A percentile compares a stretch with the other conserved stretches of the same genome.
These are phyloP conservation scores for Diarsia dahlii DNA, from an alignment of 2,888 invertebrate genomes.

Conservation along the genomic window DNA sequence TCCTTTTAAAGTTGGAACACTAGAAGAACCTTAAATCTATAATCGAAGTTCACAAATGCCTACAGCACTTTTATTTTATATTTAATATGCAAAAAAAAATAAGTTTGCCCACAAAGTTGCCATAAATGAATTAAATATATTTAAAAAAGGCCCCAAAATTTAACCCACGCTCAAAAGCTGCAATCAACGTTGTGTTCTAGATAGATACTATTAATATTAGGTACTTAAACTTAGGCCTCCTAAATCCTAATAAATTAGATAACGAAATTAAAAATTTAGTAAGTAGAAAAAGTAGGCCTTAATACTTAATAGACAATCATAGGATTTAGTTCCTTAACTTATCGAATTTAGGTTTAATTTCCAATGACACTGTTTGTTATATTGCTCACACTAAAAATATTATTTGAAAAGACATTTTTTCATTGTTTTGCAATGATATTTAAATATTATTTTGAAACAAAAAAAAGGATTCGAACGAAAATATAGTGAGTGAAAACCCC, in stretches of 20 bases:
- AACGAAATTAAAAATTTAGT: constrained; percentile 60
- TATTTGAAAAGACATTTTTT: constrained; percentile 65
- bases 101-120: constrained; percentile 1
- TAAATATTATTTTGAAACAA: constrained; percentile 7
- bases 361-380: constrained; percentile 39
- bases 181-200: constrained; percentile 34
- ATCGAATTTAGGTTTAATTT: constrained; percentile 56
- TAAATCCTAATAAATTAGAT: constrained; percentile 52
- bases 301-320: constrained; percentile 62
- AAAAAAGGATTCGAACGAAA: constrained; percentile 14
- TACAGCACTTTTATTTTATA: background rate
- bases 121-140: background rate
- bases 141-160: constrained; percentile 10
- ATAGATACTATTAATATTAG: constrained; percentile 46
- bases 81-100: background rate
- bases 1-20: background rate
- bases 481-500: constrained; percentile 24
- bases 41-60: background rate
- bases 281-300: constrained; percentile 63
- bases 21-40: background rate
- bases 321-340: constrained; percentile 52
- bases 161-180: constrained; percentile 35
- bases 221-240: constrained; percentile 60
- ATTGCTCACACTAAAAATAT: constrained; percentile 52
- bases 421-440: constrained; percentile 15